Percentiles rank a stretch among this genome's conserved stretches.
Conservation (phyloP, 1,140 invertebrate genomes). For the Halesus radiatus region DNA sequence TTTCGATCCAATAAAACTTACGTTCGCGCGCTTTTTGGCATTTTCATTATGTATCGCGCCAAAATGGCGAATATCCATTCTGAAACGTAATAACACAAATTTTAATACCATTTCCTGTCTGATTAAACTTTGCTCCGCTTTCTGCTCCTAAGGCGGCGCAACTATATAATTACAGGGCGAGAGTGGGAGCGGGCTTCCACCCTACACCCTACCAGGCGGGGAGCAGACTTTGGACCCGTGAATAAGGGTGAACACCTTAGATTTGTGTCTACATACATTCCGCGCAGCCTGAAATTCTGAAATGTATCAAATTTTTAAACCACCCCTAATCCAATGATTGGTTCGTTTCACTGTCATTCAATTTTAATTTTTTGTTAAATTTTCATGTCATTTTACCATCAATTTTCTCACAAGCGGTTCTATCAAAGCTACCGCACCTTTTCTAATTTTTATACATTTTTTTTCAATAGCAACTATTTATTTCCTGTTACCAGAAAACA, state of each 20-base stretch:
- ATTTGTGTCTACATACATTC: too few species aligned
- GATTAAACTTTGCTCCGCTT: constrained; percentile 57
- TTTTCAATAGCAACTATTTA: too few species aligned
- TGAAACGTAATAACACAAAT: constrained; percentile 57
- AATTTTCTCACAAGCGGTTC: too few species aligned
- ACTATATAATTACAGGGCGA: constrained; percentile 56
- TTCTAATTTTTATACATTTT: too few species aligned
- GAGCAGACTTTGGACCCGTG: background rate
- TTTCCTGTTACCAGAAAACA: too few species aligned
- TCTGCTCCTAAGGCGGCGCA: constrained; percentile 42
- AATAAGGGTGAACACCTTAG: background rate
- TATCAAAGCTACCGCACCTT: too few species aligned
- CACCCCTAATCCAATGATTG: too few species aligned
- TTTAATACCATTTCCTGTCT: constrained; percentile 58
- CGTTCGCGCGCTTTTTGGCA: constrained; percentile 47
- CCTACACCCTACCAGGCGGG: background rate
- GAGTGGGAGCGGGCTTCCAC: background rate
- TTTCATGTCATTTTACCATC: too few species aligned
- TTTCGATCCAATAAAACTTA: constrained; percentile 56
- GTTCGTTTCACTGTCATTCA: too few species aligned
- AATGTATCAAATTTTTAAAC: too few species aligned
- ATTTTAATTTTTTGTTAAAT: too few species aligned
- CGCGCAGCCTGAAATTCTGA: too few species aligned
- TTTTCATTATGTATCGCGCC: constrained; percentile 53
- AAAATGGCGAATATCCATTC: constrained; percentile 55